A percentile compares a stretch with the other conserved stretches of the same genome.
Evolutionary conservation across 1,140 invertebrate species (phyloP).

Genomic region (Saccostrea glomerata): DNA sequence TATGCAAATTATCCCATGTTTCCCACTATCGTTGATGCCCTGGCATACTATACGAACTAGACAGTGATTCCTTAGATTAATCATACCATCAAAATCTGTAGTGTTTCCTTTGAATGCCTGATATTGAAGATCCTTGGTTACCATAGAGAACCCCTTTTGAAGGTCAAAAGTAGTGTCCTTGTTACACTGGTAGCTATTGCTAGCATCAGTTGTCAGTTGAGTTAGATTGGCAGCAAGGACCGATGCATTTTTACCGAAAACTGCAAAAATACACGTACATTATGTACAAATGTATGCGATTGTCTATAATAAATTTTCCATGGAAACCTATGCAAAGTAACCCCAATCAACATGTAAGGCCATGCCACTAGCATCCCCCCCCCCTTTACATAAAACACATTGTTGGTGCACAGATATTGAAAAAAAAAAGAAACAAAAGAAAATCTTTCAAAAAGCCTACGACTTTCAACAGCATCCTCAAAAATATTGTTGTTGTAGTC

Average conservation of each 20-base stretch:
- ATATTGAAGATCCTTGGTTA: slow-evolving; percentile 53
- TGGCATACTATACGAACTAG: too few relatives aligned
- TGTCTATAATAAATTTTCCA: too few relatives aligned
- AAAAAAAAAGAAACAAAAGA: too few relatives aligned
- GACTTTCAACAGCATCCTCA: neutral
- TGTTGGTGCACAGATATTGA: too few relatives aligned
- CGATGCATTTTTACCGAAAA: neutral
- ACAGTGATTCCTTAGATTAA: neutral
- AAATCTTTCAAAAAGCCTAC: slow-evolving; percentile 37
- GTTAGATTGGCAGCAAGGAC: neutral
- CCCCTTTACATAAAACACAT: too few relatives aligned
- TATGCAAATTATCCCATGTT: too few relatives aligned
- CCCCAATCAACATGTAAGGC: too few relatives aligned
- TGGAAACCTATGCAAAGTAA: too few relatives aligned
- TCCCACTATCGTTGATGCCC: too few relatives aligned
- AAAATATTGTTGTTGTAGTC: slow-evolving; percentile 45
- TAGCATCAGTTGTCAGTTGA: neutral
- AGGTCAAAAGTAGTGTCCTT: slow-evolving; percentile 44
- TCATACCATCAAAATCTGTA: slow-evolving; percentile 45
- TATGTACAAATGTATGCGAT: too few relatives aligned
- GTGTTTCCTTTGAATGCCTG: slow-evolving; percentile 56
- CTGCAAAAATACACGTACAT: neutral
- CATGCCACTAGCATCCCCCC: too few relatives aligned
- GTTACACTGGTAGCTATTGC: slow-evolving; percentile 58
- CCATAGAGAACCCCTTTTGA: slow-evolving; percentile 42